Base-by-base conservation (phyloP, 2,888 invertebrate species). In the Euplagia quadripunctaria region DNA sequence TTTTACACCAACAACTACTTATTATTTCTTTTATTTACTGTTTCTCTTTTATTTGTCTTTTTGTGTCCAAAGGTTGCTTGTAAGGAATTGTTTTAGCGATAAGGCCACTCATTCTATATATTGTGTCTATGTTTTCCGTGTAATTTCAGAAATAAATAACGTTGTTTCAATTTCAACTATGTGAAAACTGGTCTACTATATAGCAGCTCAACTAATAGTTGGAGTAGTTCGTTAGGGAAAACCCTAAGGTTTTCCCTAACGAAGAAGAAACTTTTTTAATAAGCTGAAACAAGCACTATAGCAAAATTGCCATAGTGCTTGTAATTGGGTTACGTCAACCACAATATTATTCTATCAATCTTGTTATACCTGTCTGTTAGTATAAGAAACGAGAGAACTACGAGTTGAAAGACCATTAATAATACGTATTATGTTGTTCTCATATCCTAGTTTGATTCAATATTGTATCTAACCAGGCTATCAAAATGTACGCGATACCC, bases 271-370 rank as follows among this genome's bases (percentile, higher is more conserved):
- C 82, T 90, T 91, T 90, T 87, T 86, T 89, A 86, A 89, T 90
- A 91, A 86, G 82, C 83, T 83, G 82, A 86, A 88, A 88, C 89
- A 85, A 83, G 85, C 81, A 83, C 84, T 83, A 86, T 87, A 81
- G 81, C 78, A 84, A 80, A 85, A 82, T 84, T 85, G 76, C 84
- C 83, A 65, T 76, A 76, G 79, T 84, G 75, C 79, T 79, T 82
- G 84, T 90, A 91, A 92, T 91, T 90, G 85, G 88, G 88, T 91
- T 88, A 86, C 86, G 86, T 86, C 85, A 79, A 79, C 81, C 82
- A 85, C 83, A 85, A 84, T 85, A 85, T 84, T 80, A 79, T 80
- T 78, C 83, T 75, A 83, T 83, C 79, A 83, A 81, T 72, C 71
- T 73, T 71, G 65, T 78, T 74, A 75, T 49, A 73, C 43, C 68